Evolutionary conservation across 2,113 vertebrate genomes (phyloP).

Genomic region (Laterallus jamaicensis): DNA sequence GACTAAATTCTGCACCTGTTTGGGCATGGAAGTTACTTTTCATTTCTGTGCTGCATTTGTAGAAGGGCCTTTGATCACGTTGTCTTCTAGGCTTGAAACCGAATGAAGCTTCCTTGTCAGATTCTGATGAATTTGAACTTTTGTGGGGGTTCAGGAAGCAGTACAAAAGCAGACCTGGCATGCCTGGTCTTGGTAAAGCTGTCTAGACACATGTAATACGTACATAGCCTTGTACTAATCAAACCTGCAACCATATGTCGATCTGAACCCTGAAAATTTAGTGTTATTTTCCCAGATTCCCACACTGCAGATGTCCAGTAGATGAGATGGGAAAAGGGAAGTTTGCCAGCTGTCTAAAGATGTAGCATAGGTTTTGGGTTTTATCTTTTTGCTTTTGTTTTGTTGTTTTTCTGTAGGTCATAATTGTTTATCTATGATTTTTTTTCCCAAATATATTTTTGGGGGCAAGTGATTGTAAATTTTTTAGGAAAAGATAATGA

Average conservation of each 20-base stretch:
- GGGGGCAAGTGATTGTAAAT: neutral
- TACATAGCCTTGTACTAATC: neutral
- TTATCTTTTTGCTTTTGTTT: neutral
- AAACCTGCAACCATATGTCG: neutral
- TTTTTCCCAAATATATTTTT: neutral
- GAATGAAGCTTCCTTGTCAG: neutral
- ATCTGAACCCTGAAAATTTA: neutral
- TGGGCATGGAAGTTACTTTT: neutral
- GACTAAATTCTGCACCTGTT: neutral
- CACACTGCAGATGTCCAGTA: neutral
- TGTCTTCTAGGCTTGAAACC: neutral
- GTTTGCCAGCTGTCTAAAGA: neutral
- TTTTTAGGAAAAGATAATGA: neutral
- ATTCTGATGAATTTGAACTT: neutral
- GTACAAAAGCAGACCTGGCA: neutral
- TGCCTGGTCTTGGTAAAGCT: neutral
- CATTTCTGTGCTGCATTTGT: neutral
- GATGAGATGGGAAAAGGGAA: neutral
- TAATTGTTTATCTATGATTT: neutral
- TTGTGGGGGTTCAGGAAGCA: neutral
- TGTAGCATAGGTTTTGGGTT: neutral
- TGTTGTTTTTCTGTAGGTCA: neutral
- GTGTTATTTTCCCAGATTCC: neutral
- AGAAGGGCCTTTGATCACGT: neutral
- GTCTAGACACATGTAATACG: rapidly evolving